phyloP scores from a whole-genome alignment of 2,888 invertebrate species.

The Crossocerus cetratus region DNA sequence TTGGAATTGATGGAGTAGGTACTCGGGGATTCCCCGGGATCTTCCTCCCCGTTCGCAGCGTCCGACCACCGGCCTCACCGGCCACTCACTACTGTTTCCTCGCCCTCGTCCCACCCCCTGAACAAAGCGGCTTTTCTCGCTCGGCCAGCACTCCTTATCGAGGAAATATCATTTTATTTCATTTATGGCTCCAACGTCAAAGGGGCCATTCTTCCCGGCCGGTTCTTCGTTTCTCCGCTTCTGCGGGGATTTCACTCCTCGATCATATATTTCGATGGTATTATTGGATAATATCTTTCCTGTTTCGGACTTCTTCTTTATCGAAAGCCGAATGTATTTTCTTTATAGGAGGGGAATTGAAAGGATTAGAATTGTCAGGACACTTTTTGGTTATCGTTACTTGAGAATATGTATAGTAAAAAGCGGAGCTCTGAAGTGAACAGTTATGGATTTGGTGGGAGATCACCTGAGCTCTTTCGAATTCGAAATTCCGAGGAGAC shows the following conservation, averaged over 20 bases:
- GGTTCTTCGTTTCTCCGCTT: slow-evolving; percentile 39
- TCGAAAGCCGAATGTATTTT: no score
- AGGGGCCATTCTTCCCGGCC: slow-evolving; percentile 42
- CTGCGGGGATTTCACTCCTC: slow-evolving; percentile 44
- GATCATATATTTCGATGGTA: slow-evolving; percentile 51
- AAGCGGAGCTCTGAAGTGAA: no score
- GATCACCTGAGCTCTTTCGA: not conserved
- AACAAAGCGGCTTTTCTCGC: slow-evolving; percentile 71
- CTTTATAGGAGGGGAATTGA: no score
- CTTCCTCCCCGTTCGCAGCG: slow-evolving; percentile 34
- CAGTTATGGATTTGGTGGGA: no score
- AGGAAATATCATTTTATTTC: slow-evolving; percentile 77
- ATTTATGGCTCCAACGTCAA: slow-evolving; percentile 73
- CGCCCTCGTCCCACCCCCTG: slow-evolving; percentile 72
- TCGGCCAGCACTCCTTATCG: slow-evolving; percentile 62
- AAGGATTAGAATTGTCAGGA: not conserved
- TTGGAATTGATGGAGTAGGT: slow-evolving; percentile 71
- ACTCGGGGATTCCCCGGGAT: slow-evolving; percentile 62
- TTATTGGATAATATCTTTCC: not conserved
- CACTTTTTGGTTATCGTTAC: not conserved
- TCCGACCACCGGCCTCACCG: slow-evolving; percentile 55
- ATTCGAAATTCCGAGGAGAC: not conserved
- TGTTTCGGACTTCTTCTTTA: no score
- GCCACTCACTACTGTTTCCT: slow-evolving; percentile 57
- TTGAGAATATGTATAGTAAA: slow-evolving; percentile 1